Percentiles rank a stretch among this genome's conserved stretches.
phyloP scores from a whole-genome alignment of 2,113 vertebrate species.

The Clarias magur region DNA sequence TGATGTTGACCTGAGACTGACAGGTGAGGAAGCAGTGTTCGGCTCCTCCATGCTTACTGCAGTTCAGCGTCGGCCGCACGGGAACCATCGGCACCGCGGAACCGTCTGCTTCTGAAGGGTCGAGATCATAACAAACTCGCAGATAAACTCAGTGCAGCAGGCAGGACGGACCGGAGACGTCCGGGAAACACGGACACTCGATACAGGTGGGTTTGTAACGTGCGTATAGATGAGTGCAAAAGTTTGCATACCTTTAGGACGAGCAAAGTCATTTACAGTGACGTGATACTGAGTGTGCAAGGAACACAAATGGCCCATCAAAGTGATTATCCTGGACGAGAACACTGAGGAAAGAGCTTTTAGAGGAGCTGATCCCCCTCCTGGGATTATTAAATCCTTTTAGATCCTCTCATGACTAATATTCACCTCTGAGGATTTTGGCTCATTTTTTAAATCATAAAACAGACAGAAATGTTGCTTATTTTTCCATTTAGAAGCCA shows the following conservation, averaged over 20 bases:
- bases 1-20: slow-evolving; percentile 84
- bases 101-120: slow-evolving; percentile 84
- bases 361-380: neutral
- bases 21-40: slow-evolving; percentile 91
- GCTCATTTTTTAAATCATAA: neutral
- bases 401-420: neutral
- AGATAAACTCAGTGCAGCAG: slow-evolving; percentile 56
- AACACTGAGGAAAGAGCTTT: neutral
- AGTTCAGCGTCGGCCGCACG: slow-evolving; percentile 82
- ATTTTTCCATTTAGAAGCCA: neutral
- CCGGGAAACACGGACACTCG: slow-evolving; percentile 6
- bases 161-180: slow-evolving; percentile 4
- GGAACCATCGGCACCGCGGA: slow-evolving; percentile 65
- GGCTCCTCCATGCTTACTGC: slow-evolving; percentile 84
- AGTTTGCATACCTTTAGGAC: neutral
- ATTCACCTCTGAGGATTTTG: neutral
- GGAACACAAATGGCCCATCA: neutral
- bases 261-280: neutral
- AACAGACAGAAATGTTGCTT: neutral
- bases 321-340: neutral
- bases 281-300: neutral
- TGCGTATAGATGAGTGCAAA: neutral
- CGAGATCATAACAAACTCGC: slow-evolving; percentile 78
- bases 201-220: neutral
- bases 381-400: neutral